A percentile compares a stretch with the other conserved stretches of the same genome.
Conservation (phyloP, 2,888 invertebrate species). For the Cartodere bifasciata region DNA sequence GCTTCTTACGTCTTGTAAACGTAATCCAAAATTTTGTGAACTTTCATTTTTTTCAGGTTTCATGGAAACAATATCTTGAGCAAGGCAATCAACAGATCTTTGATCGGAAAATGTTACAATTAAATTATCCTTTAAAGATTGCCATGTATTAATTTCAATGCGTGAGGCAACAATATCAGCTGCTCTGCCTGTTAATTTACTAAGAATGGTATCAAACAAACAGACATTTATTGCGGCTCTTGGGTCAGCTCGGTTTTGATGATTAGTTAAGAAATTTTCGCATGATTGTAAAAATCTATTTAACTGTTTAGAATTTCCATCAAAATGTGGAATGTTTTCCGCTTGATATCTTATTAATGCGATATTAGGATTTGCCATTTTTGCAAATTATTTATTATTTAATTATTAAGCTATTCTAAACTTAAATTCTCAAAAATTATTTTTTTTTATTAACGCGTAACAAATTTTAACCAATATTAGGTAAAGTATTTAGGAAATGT, state of each 20-base stretch:
- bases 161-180: conserved; percentile 7
- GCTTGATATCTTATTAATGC: conserved; percentile 12
- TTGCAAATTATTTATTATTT: neutral
- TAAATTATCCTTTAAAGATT: conserved; percentile 6
- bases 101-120: conserved; percentile 6
- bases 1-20: conserved; percentile 3
- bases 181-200: conserved; percentile 9
- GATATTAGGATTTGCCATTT: conserved; percentile 10
- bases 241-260: conserved; percentile 5
- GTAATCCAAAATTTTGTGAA: conserved; percentile 1
- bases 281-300: conserved; percentile 10
- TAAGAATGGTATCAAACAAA: conserved; percentile 8
- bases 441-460: no score
- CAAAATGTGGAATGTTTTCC: conserved; percentile 12
- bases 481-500: no score
- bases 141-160: conserved; percentile 7
- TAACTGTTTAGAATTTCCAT: conserved; percentile 12
- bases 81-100: conserved; percentile 5
- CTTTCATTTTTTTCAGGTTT: conserved; percentile 6
- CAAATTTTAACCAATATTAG: no score
- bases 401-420: neutral
- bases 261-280: conserved; percentile 10
- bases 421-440: no score
- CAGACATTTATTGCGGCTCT: conserved; percentile 4
- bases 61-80: conserved; percentile 3